Evolutionary conservation across 37 sponge, comb jelly and placozoan genomes (phyloP).

Genomic region (Spongia lamella): DNA sequence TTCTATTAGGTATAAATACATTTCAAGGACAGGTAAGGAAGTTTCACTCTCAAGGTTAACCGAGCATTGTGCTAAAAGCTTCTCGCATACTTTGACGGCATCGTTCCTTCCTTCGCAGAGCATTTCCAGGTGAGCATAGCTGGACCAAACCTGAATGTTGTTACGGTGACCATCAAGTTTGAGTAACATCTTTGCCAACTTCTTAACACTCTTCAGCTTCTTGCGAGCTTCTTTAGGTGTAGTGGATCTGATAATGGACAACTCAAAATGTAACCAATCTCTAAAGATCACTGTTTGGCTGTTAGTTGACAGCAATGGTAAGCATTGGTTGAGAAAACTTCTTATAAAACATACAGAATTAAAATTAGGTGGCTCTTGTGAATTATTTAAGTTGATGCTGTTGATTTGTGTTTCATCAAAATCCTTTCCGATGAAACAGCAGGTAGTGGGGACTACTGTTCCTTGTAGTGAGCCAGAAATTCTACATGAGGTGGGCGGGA

Average conservation of each 20-base stretch:
- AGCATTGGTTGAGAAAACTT: constrained; percentile 52
- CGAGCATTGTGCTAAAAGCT: too few species aligned
- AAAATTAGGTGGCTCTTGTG: neutral
- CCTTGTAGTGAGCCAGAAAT: neutral
- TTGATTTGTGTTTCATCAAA: too few species aligned
- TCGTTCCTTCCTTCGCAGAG: constrained; percentile 35
- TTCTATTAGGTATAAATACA: too few species aligned
- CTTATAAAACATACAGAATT: constrained; percentile 23
- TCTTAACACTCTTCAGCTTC: constrained; percentile 25
- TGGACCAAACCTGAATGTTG: constrained; percentile 55
- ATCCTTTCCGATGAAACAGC: neutral
- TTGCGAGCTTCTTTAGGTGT: constrained; percentile 3
- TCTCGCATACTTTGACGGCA: constrained; percentile 27
- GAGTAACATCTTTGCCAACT: constrained; percentile 53
- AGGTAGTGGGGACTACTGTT: neutral
- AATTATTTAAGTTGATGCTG: too few species aligned
- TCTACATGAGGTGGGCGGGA: too few species aligned
- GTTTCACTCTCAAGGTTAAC: too few species aligned
- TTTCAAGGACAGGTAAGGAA: too few species aligned
- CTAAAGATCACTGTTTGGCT: constrained; percentile 26
- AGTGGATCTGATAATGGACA: constrained; percentile 1
- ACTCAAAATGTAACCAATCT: constrained; percentile 42
- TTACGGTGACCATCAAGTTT: constrained; percentile 45
- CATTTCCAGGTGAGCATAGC: constrained; percentile 56
- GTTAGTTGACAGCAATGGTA: constrained; percentile 23